Evolutionary conservation across 2,888 invertebrate species (phyloP).

Genomic region (Shargacucullia verbasci): DNA sequence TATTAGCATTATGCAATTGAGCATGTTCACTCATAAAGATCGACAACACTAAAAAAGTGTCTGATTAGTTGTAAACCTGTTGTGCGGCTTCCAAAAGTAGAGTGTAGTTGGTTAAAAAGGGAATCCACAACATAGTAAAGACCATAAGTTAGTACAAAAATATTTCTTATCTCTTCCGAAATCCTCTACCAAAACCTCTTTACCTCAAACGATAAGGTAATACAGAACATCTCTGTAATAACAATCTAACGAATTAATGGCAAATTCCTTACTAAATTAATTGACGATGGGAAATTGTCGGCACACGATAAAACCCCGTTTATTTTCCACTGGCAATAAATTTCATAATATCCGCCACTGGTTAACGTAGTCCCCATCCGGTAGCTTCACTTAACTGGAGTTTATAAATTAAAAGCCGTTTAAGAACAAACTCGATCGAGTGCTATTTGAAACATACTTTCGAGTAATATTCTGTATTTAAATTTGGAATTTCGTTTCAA

Average conservation of each 20-base stretch:
- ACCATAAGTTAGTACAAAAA: background rate
- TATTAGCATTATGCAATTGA: no score
- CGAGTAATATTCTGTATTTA: constrained; percentile 17
- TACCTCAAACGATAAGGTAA: constrained; percentile 14
- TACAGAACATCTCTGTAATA: constrained; percentile 26
- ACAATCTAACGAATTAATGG: constrained; percentile 34
- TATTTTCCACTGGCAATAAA: constrained; percentile 64
- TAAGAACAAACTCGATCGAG: constrained; percentile 40
- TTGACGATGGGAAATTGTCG: constrained; percentile 48
- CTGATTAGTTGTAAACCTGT: no score
- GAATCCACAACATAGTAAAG: no score
- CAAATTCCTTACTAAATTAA: constrained; percentile 44
- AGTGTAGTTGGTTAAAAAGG: no score
- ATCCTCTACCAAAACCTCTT: background rate
- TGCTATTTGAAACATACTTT: constrained; percentile 25
- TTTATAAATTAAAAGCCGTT: constrained; percentile 54
- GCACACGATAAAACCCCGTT: constrained; percentile 58
- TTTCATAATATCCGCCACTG: constrained; percentile 64
- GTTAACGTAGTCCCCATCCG: constrained; percentile 52
- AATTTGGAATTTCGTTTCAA: constrained; percentile 21
- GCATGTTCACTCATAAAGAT: no score
- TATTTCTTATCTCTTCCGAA: background rate
- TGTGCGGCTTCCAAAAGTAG: no score
- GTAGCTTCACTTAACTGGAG: constrained; percentile 47
- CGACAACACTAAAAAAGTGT: no score